phyloP scores from a whole-genome alignment of 2,888 invertebrate genomes.

The Agrochola litura region DNA sequence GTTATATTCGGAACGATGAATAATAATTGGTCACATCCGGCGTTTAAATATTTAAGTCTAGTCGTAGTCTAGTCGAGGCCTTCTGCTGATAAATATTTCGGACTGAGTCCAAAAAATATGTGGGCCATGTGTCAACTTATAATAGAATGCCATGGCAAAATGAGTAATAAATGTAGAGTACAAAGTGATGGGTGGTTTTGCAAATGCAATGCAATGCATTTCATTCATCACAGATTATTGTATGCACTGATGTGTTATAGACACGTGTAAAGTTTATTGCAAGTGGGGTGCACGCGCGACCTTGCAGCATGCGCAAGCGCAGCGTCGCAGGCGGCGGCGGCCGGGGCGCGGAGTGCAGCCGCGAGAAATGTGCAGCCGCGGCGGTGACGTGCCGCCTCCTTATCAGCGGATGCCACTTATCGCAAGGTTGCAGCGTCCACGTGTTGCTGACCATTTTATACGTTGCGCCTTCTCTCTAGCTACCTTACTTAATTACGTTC shows the following conservation, averaged over 20 bases:
- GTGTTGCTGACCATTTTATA: constrained; percentile 77
- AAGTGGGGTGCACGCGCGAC: constrained; percentile 78
- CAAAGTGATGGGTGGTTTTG: constrained; percentile 26
- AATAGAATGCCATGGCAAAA: constrained; percentile 1
- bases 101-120: constrained; percentile 15
- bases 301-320: constrained; percentile 71
- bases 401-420: constrained; percentile 86
- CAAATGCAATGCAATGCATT: constrained; percentile 38
- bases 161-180: constrained; percentile 26
- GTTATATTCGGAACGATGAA: constrained; percentile 61
- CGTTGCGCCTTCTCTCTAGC: constrained; percentile 52
- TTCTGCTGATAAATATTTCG: constrained; percentile 25
- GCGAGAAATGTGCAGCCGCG: constrained; percentile 81
- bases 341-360: constrained; percentile 56
- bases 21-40: constrained; percentile 67
- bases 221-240: constrained; percentile 56
- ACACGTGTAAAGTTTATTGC: constrained; percentile 84
- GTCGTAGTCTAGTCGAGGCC: constrained; percentile 50
- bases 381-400: constrained; percentile 75
- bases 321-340: constrained; percentile 41
- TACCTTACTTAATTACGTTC: constrained; percentile 60
- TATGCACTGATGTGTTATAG: constrained; percentile 62
- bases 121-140: constrained; percentile 4
- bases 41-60: constrained; percentile 59
- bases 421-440: constrained; percentile 83